Evolutionary conservation across 2,113 vertebrate genomes (phyloP), one percentile per base, ranked within the genome.

Genomic region (Miniopterus natalensis): DNA sequence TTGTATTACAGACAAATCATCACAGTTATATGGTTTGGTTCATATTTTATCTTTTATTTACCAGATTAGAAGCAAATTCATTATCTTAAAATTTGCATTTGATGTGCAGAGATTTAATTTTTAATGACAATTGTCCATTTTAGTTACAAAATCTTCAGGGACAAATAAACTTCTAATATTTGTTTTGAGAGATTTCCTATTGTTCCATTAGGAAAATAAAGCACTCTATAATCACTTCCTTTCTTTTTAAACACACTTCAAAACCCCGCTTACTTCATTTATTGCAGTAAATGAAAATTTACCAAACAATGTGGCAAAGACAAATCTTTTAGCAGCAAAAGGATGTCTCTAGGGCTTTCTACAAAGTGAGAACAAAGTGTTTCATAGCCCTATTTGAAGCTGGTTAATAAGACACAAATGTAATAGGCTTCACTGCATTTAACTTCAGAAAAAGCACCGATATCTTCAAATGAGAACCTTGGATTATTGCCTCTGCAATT

Each of bases 401-500:
- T 79, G 18, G 20, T 85, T 95, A 96, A 95, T 94, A 94, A 90
- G 84, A 96, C 96, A 97, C 15, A 96, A 90, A 90, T n/a, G 87
- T 78, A 68, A 42, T 97, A 95, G 36, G 13, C n/a, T 88, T 97
- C 77, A 92, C n/a, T 91, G 88, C 84, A 95, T 96, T 97, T 97
- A 79, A 94, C 88, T 97, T 96, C 27, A 96, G 66, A 96, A 96
- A 94, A 95, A 97, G 40, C 7, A 2, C 84, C 78, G 57, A 96
- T 80, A 77, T 88, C 36, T 81, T 95, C 74, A 92, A 47, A 97
- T 93, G 61, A 45, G 40, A 98, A 95, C 2, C 3, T 97, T 6
- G n/a, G 49, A 96, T 97, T 97, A 96, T 31, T 88, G 81, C 65
- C 51, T 90, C 88, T 96, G 88, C 10, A 92, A 45, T 78, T 51